phyloP scores from a whole-genome alignment of 1,140 invertebrate species.

The Leptopilina boulardi region DNA sequence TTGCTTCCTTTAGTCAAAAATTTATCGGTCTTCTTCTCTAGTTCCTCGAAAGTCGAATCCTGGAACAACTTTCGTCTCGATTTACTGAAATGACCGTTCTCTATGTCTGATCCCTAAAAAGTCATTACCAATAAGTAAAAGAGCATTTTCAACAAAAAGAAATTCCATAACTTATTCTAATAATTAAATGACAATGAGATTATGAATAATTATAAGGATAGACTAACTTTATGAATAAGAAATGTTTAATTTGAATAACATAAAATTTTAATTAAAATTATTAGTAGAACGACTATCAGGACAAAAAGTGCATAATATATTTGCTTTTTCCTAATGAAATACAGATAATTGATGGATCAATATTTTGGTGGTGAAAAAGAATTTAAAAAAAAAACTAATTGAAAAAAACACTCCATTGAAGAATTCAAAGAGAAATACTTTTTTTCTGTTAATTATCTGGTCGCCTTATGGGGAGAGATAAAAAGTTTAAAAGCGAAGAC shows the following conservation, averaged over 20 bases:
- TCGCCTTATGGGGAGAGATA: conserved; percentile 21
- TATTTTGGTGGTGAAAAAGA: no score
- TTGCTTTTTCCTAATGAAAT: no score
- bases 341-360: no score
- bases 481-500: not conserved
- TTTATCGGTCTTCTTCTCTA: conserved; percentile 4
- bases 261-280: not conserved
- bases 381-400: not conserved
- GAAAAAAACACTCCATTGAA: not conserved
- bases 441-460: conserved; percentile 10
- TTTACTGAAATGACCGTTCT: not conserved
- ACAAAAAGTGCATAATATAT: no score
- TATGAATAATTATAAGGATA: not conserved
- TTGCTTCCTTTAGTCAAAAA: conserved; percentile 8
- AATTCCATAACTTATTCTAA: no score
- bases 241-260: not conserved
- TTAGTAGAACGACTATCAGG: not conserved
- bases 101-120: not conserved
- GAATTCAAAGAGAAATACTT: not conserved
- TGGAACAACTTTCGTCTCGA: not conserved
- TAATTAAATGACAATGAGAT: not conserved
- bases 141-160: no score
- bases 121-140: conserved; percentile 5
- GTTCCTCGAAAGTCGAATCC: not conserved
- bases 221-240: not conserved